Evolutionary conservation across 2,888 invertebrate species (phyloP).

Genomic region (Diplolepis rosae): DNA sequence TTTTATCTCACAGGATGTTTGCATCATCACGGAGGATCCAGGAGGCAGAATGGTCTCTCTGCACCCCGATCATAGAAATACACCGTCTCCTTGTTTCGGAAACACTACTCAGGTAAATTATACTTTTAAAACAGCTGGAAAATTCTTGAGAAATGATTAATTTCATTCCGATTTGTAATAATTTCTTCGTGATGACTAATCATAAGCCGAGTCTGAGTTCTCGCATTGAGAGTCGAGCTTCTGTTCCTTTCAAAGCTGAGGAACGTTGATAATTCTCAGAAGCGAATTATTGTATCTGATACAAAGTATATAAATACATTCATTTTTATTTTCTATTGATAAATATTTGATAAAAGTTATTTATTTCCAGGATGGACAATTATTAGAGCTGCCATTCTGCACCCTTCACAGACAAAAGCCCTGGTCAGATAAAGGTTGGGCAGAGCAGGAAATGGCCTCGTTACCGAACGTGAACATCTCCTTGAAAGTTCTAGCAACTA

Average conservation of each 20-base stretch:
- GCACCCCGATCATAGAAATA: conserved; percentile 78
- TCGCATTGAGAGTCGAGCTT: conserved; percentile 60
- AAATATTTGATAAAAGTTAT: not conserved
- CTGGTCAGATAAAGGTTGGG: conserved; percentile 82
- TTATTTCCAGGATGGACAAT: conserved; percentile 70
- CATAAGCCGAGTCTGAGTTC: conserved; percentile 68
- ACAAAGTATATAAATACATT: not conserved
- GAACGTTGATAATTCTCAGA: conserved; percentile 60
- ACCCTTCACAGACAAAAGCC: conserved; percentile 79
- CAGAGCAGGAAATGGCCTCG: conserved; percentile 81
- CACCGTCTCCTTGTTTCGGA: conserved; percentile 75
- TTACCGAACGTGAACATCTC: conserved; percentile 78
- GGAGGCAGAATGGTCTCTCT: conserved; percentile 83
- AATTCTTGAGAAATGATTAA: no score
- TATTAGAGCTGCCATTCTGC: conserved; percentile 79
- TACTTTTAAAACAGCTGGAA: no score
- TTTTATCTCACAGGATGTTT: conserved; percentile 77
- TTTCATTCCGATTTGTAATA: no score
- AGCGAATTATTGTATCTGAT: conserved; percentile 52
- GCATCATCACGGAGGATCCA: conserved; percentile 82
- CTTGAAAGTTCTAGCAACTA: conserved; percentile 79
- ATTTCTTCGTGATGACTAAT: conserved; percentile 62
- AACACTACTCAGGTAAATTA: conserved; percentile 52
- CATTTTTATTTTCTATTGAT: not conserved
- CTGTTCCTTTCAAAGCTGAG: conserved; percentile 58